These are phyloP conservation scores for Conistra vaccinii DNA, from an alignment of 2,888 invertebrate species.

Conservation along the genomic window DNA sequence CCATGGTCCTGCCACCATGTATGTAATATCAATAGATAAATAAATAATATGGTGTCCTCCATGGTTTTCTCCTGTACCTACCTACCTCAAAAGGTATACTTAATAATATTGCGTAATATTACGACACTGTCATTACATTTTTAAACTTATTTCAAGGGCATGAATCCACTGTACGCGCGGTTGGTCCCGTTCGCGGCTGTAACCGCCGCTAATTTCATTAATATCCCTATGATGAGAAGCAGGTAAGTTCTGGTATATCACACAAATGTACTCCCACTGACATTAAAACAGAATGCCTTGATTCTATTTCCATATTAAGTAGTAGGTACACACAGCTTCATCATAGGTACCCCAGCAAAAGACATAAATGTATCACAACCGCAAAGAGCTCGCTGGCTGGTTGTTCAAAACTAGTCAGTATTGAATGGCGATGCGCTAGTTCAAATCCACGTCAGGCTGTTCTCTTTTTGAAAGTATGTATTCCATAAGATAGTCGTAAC, in stretches of 20 bases:
- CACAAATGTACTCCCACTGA: background rate
- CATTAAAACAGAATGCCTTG: background rate
- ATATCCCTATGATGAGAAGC: slow-evolving; percentile 99
- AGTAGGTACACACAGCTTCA: background rate
- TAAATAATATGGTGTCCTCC: too few species aligned
- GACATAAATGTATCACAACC: background rate
- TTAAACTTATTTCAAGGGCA: slow-evolving; percentile 85
- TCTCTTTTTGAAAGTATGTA: background rate
- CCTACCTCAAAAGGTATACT: too few species aligned
- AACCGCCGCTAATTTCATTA: slow-evolving; percentile 98
- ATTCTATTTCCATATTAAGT: background rate
- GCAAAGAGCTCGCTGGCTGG: background rate
- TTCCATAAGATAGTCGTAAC: background rate
- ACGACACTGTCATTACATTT: background rate
- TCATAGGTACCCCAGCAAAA: background rate
- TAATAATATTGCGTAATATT: background rate
- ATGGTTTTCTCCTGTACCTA: too few species aligned
- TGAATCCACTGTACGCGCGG: slow-evolving; percentile 95
- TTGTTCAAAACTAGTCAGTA: background rate
- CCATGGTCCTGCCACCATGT: too few species aligned
- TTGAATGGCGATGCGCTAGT: background rate
- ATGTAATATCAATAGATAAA: too few species aligned
- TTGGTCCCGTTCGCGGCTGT: slow-evolving; percentile 99
- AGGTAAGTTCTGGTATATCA: slow-evolving; percentile 89
- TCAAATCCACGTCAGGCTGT: background rate